Conservation (phyloP, 2,888 invertebrate genomes). For the Nymphalis urticae region DNA sequence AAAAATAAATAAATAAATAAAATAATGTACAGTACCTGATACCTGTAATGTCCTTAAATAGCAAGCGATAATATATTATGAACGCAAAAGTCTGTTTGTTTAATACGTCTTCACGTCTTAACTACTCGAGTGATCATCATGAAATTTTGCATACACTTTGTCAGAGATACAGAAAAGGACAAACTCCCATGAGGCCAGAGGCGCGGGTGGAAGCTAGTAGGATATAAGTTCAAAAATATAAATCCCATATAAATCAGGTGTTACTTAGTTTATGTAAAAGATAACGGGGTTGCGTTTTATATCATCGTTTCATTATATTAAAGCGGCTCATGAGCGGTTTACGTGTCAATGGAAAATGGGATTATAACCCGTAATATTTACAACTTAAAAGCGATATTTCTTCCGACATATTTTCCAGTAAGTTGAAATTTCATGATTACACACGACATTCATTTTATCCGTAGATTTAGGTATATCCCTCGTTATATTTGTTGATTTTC, state of each 20-base stretch:
- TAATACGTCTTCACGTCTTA: no score
- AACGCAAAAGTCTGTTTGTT: no score
- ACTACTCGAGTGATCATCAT: no score
- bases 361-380: conserved; percentile 12
- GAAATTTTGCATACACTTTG: no score
- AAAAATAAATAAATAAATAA: no score
- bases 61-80: no score
- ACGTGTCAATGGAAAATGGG: conserved; percentile 6
- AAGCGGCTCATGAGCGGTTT: not conserved
- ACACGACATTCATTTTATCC: conserved; percentile 17
- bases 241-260: not conserved
- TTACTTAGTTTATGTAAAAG: conserved; percentile 23
- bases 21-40: no score
- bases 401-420: not conserved
- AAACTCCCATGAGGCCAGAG: no score
- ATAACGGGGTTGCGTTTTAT: conserved; percentile 22
- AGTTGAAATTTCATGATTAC: conserved; percentile 15
- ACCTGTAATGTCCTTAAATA: no score
- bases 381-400: conserved; percentile 11
- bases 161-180: no score
- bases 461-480: conserved; percentile 10
- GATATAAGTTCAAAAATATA: no score
- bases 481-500: conserved; percentile 18
- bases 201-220: no score
- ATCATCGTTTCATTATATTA: conserved; percentile 22